Conservation (phyloP, 2,888 invertebrate genomes). For the Epinotia bilunana region DNA sequence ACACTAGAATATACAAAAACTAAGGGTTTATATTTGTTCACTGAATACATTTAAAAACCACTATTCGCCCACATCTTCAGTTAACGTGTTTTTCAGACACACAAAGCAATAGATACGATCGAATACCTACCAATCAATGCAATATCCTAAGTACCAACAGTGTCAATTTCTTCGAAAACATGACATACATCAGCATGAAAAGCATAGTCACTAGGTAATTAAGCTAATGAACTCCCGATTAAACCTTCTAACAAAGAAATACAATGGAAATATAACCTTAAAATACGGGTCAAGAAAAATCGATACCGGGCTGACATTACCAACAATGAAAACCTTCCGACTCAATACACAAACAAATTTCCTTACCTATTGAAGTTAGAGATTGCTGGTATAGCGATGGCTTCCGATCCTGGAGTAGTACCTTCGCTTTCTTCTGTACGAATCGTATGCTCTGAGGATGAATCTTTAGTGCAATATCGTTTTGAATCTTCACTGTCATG, state of each 20-base stretch:
- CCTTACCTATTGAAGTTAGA: slow-evolving; percentile 76
- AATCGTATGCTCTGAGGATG: slow-evolving; percentile 74
- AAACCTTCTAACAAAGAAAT: slow-evolving; percentile 66
- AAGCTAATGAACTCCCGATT: slow-evolving; percentile 68
- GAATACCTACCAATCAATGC: slow-evolving; percentile 60
- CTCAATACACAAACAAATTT: slow-evolving; percentile 58
- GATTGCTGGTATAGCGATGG: slow-evolving; percentile 74
- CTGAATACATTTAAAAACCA: not conserved
- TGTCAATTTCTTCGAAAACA: slow-evolving; percentile 67
- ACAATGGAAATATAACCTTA: slow-evolving; percentile 78
- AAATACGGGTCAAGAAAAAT: slow-evolving; percentile 77
- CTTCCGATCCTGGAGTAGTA: slow-evolving; percentile 76
- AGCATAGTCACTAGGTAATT: slow-evolving; percentile 64
- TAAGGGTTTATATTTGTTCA: not conserved
- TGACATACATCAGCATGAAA: slow-evolving; percentile 66
- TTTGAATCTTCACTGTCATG: slow-evolving; percentile 81
- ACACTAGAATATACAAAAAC: not conserved
- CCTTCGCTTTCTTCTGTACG: slow-evolving; percentile 77
- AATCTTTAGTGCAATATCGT: slow-evolving; percentile 71
- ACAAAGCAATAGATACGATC: slow-evolving; percentile 37
- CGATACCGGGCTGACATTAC: slow-evolving; percentile 72
- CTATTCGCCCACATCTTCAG: not conserved
- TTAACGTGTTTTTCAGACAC: slow-evolving; percentile 32
- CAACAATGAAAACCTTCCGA: slow-evolving; percentile 66
- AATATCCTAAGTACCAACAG: slow-evolving; percentile 49